A percentile compares a stretch with the other conserved stretches of the same genome.
These are phyloP conservation scores for Pygoscelis adeliae DNA, from an alignment of 2,113 vertebrate genomes.

Conservation along the genomic window DNA sequence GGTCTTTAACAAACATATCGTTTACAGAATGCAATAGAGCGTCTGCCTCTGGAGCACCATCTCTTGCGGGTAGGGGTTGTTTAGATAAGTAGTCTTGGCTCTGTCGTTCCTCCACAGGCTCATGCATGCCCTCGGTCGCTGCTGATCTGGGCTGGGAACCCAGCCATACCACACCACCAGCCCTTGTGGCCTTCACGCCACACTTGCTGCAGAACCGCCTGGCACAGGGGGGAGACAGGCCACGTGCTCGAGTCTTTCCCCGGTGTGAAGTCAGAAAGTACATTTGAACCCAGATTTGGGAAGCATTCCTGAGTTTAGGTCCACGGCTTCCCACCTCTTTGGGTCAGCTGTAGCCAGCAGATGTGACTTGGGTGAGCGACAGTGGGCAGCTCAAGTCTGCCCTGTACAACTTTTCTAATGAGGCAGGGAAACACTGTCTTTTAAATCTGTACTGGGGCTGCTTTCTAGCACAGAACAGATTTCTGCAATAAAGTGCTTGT, in stretches of 20 bases:
- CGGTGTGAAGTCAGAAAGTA: accelerated
- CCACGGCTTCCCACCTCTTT: neutral
- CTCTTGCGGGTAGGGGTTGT: accelerated
- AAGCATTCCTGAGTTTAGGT: neutral
- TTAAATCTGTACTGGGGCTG: neutral
- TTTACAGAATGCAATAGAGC: neutral
- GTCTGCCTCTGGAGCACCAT: neutral
- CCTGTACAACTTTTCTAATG: neutral
- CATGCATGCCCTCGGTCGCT: accelerated
- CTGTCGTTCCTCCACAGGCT: accelerated
- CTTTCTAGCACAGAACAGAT: neutral
- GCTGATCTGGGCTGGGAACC: neutral
- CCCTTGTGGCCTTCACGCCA: accelerated
- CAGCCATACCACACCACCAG: neutral
- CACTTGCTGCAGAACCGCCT: neutral
- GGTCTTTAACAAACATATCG: neutral
- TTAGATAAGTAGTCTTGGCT: neutral
- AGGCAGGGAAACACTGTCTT: neutral
- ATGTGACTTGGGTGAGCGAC: accelerated
- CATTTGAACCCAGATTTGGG: neutral
- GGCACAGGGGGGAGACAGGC: neutral
- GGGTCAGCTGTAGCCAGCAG: neutral
- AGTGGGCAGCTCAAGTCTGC: neutral
- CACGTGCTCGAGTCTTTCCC: neutral
- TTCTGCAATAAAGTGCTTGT: neutral